Evolutionary conservation across 2,113 vertebrate genomes (phyloP), one percentile per base, ranked within the genome.

Genomic region (Procavia capensis): DNA sequence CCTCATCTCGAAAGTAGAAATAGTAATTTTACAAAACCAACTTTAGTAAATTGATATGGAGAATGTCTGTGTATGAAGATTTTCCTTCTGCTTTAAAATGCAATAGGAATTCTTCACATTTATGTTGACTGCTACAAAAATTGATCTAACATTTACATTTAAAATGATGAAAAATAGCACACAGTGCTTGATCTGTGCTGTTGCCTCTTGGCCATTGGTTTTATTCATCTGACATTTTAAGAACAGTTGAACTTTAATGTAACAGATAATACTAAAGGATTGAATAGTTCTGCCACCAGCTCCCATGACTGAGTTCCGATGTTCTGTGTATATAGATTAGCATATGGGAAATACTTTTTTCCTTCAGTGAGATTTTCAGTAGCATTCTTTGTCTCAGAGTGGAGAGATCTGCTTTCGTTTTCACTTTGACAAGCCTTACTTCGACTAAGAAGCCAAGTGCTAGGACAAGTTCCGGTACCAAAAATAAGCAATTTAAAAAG

Each of bases 1-100:
- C 10, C 29, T 97, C 57, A 72, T 94, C 64, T 88, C 61, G 89
- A 70, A 94, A 93, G 29, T 6, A 94, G 68, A 95, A 84, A 86
- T n/a, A 91, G 13, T 29, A 78, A 70, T 75, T 39, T 59, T 87
- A 57, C 78, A 63, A 70, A 61, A 24, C 39, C 22, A 47, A 92
- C 11, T 64, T 90, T 45, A 93, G 59, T 41, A 68, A 89, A 20
- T n/a, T 66, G 17, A 85, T 36, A 78, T 57, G 19, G 45, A 36
- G 13, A 68, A 74, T 86, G 47, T n/a, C 34, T 85, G 39, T 34
- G 50, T 14, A n/a, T 29, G 7, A 82, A 80, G 66, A 36, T 2
- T 4, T 22, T 64, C 85, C 70, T 84, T 81, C 64, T 11, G 70
- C 43, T 29, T 92, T 78, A 74, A 93, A 88, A 29, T 36, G 3